A percentile compares a stretch with the other conserved stretches of the same genome.
These are phyloP conservation scores for Apoderus coryli DNA, from an alignment of 2,888 invertebrate species.

Conservation along the genomic window DNA sequence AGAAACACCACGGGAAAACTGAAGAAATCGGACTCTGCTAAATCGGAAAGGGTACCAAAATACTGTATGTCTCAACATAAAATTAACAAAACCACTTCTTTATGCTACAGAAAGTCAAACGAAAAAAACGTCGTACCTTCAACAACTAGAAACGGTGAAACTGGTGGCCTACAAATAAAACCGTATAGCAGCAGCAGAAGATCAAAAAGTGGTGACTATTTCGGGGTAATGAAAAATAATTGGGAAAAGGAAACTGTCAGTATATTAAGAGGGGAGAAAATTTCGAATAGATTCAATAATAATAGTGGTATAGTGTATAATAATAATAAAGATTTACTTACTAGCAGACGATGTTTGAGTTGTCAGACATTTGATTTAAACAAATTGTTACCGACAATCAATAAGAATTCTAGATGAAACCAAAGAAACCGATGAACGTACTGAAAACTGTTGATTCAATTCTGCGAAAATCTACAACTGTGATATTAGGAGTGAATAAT, in stretches of 20 bases:
- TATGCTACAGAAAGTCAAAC: conserved; percentile 28
- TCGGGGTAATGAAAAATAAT: conserved; percentile 10
- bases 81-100: conserved; percentile 25
- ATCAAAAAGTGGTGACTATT: too few species aligned
- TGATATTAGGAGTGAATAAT: too few species aligned
- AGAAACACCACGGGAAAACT: conserved; percentile 8
- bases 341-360: conserved; percentile 16
- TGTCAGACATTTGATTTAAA: conserved; percentile 19
- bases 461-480: too few species aligned
- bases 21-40: conserved; percentile 16
- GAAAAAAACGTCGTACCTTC: conserved; percentile 23
- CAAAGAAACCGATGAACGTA: too few species aligned
- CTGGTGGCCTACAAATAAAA: too few species aligned
- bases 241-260: conserved; percentile 44
- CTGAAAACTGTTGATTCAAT: too few species aligned
- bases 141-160: too few species aligned
- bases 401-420: too few species aligned
- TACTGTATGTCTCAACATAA: conserved; percentile 18
- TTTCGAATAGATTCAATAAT: conserved; percentile 14
- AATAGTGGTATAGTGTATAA: conserved; percentile 15
- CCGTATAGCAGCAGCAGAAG: too few species aligned
- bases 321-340: conserved; percentile 21
- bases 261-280: conserved; percentile 30
- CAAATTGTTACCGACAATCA: conserved; percentile 17
- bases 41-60: conserved; percentile 27